These are phyloP conservation scores for Agrochola macilenta DNA, from an alignment of 2,888 invertebrate species.

Conservation along the genomic window DNA sequence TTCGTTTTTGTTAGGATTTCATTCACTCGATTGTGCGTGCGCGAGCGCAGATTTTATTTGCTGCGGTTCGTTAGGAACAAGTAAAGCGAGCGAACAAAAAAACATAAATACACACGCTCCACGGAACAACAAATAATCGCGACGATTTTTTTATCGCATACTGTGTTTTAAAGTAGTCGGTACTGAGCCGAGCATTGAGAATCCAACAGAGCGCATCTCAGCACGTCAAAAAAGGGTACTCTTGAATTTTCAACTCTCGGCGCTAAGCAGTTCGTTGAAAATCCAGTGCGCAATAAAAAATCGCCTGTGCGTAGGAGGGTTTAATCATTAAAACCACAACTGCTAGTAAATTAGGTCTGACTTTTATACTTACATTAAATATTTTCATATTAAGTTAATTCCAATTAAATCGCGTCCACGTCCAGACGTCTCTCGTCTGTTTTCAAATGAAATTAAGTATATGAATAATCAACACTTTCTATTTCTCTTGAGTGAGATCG, in stretches of 20 bases:
- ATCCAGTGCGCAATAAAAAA: background rate
- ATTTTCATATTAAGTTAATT: background rate
- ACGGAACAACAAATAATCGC: background rate
- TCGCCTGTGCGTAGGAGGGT: background rate
- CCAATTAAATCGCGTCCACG: background rate
- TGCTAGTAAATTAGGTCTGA: background rate
- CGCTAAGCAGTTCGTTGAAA: background rate
- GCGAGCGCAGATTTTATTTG: constrained; percentile 9
- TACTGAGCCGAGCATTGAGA: no score
- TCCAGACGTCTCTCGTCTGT: background rate
- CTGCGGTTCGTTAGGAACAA: background rate
- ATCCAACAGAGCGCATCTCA: no score
- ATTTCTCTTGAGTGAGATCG: constrained; percentile 27
- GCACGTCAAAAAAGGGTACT: no score
- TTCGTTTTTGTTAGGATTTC: constrained; percentile 22
- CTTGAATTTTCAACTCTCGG: background rate
- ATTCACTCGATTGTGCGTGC: constrained; percentile 4
- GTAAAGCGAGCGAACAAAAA: background rate
- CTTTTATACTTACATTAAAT: background rate
- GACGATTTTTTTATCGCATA: background rate
- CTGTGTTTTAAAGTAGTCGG: background rate
- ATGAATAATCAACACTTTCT: constrained; percentile 54
- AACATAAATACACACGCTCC: background rate
- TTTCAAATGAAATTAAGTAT: constrained; percentile 35
- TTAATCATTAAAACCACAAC: background rate